Evolutionary conservation across 2,113 vertebrate genomes (phyloP), one percentile per base, ranked within the genome.

Genomic region (Gracilinanus agilis): DNA sequence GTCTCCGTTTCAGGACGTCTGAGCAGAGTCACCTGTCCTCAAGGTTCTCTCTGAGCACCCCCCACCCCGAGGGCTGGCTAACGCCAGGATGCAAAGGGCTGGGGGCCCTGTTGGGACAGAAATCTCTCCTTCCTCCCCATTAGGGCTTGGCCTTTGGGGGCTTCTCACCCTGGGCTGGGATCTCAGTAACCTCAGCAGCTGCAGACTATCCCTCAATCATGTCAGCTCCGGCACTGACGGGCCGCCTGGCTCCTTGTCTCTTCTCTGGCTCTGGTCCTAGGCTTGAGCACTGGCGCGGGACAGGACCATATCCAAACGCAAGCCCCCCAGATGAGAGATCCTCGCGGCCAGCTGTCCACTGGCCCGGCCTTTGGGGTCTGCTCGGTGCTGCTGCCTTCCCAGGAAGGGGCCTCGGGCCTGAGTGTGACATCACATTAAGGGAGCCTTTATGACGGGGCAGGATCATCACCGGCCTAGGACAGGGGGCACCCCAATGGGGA

Each of bases 371-470:
- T 40, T 83, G 67, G n/a, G 21, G 67, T 83, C 67, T 83, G 16
- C n/a, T 21, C 1, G 0, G 1, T 1, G 67, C 2, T 0, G 34
- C 34, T 1, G 67, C 67, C 88, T 88, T 55, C 40, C 29, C 23
- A 49, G 92, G 53, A 49, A 19, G n/a, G 34, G 13, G 10, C 89
- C 56, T 13, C 19, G 40, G 61, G 29, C 88, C 95, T 61, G 44
- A 91, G 67, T 96, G 94, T 97, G 96, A 97, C 96, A 94, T 96
- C 97, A 96, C 2, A 44, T 61, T 55, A 75, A 19, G 24, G 61
- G 55, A 53, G 92, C 90, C 96, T 97, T 97, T 96, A 24, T 97
- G 97, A 97, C 93, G 94, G 94, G 90, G 40, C 44, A 25, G 0
- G 11, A 21, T 7, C 88, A 91, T 55, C 90, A 88, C 55, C 90